Base-by-base conservation (phyloP, 2,113 vertebrate species). In the Tragulus kanchil region DNA sequence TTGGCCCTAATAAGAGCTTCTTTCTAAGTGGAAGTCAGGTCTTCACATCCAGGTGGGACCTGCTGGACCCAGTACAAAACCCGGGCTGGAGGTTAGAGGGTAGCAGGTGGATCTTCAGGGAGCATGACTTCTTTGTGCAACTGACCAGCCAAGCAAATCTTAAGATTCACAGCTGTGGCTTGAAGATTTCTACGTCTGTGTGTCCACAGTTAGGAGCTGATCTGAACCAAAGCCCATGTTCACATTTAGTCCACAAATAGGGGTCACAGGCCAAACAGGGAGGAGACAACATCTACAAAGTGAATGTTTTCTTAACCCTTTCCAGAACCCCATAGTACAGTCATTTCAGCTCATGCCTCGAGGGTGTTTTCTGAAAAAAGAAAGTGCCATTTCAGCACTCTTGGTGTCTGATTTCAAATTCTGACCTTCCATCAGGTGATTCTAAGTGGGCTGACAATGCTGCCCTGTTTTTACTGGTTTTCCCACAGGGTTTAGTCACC, bases 301-400 rank as follows among this genome's bases (percentile, higher is more conserved):
- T 59, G 45, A 94, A 78, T 97, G 93, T 97, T 98, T 98, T 97
- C 92, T 97, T 98, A 98, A 98, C 98, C 95, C 97, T 98, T 97
- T 98, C 96, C 96, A 97, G 92, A 95, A 93, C 73, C 36, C 62
- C 28, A 50, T 15, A 79, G 91, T 93, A 98, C 98, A 98, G 98
- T 98, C 97, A 98, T 98, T 98, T 98, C 97, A 95, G 92, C 81
- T 97, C 93, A 92, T 93, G 93, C 87, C 97, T 96, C 6, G n/a
- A 98, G 96, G 97, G 96, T 95, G 97, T 97, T 97, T 98, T 97
- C 89, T 97, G 95, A 98, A 98, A 97, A 97, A 97, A 97, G 97
- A 98, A 98, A 98, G 98, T 98, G 97, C 95, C 84, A 92, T 94
- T 95, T 98, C 98, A 98, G 98, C 98, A 97, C 87, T 98, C 89